Evolutionary conservation across 2,113 vertebrate genomes (phyloP).

Genomic region (Enhydra lutris): DNA sequence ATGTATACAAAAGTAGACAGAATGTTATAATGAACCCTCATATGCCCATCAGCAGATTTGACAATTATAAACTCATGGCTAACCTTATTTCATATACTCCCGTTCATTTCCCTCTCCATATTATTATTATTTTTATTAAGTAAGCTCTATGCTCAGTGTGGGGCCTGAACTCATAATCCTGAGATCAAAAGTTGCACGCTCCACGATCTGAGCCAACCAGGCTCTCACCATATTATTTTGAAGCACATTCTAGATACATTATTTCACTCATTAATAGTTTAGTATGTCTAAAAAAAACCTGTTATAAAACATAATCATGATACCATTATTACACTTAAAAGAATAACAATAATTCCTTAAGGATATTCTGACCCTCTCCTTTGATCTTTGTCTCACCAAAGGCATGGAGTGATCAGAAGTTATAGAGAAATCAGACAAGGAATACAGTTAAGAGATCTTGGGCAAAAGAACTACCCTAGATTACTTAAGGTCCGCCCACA

Average conservation of each 20-base stretch:
- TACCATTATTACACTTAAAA: neutral
- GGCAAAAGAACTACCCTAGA: neutral
- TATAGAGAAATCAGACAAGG: neutral
- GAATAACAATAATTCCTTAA: neutral
- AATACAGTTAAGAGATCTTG: neutral
- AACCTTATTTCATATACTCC: neutral
- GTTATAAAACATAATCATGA: neutral
- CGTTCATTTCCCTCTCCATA: neutral
- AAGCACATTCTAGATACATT: neutral
- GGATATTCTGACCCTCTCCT: neutral
- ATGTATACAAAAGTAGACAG: neutral
- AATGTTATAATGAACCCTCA: neutral
- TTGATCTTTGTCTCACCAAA: neutral
- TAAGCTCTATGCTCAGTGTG: neutral
- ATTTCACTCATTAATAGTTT: neutral
- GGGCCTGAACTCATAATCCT: neutral
- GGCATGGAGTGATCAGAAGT: neutral
- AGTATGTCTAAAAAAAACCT: neutral
- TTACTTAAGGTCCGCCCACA: neutral
- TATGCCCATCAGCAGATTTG: neutral
- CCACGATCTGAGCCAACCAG: neutral
- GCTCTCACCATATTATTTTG: neutral
- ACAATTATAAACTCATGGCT: neutral
- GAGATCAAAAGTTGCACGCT: neutral
- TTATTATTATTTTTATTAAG: neutral